Base-by-base conservation (phyloP, 1,140 invertebrate genomes). In the Drosophila mauritiana region DNA sequence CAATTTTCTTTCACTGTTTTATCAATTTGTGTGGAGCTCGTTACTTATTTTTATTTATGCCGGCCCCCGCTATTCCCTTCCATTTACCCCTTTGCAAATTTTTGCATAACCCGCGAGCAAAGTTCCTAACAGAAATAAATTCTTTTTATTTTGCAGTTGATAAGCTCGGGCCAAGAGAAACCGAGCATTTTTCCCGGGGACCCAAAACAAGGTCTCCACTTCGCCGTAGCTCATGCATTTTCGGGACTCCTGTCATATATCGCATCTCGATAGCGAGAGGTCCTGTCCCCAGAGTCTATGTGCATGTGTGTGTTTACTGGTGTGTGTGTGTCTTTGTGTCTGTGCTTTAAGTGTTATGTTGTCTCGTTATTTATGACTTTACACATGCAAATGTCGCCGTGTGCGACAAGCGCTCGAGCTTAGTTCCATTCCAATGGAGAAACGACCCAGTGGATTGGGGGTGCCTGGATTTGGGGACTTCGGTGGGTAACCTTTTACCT, bases 361-460 rank as follows among this genome's bases (percentile, higher is more conserved):
- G 80, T 89, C 84, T 88, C 84, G 84, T 88, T 88, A 88, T 88
- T 88, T 88, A 88, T 88, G 84, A 88, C 84, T 88, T 88, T 88
- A 88, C 84, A 88, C 84, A 88, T 88, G 84, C 84, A 88, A 88
- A 88, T 88, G 80, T 46, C 63, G 64, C 43, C 68, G 80, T 77
- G 84, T 80, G 83, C 83, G 83, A 86, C 83, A 89, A 86, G 83
- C 79, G 79, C 75, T 77, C 56, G 62, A 76, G 84, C 82, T 86
- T 83, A 83, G 83, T 75, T 86, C 62, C 83, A 82, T 63, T 75
- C 37, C 72, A 57, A 63, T 55, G 73, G 40, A 62, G 69, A 46
- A 43, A 36, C 25, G 40, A 27, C 69, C 12, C 11, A 54, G 43
- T 63, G 52, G 69, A 62, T 73, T 12, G 37, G 68, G 22, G 55